These are phyloP conservation scores for Myotis davidii DNA, from an alignment of 2,113 vertebrate species.

Conservation along the genomic window DNA sequence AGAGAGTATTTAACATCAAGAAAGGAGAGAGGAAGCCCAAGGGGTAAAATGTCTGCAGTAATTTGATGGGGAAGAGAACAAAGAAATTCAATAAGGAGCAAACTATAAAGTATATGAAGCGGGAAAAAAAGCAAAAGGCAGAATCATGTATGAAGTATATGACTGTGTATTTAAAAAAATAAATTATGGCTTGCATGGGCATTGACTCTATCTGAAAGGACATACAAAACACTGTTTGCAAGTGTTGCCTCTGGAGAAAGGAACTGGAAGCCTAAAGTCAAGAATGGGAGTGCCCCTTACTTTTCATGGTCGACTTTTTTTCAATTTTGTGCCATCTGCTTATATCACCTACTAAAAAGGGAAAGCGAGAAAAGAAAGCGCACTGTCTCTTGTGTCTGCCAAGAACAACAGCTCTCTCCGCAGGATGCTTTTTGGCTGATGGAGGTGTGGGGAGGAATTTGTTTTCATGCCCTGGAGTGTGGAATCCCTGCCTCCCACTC, in stretches of 20 bases:
- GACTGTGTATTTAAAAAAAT: neutral
- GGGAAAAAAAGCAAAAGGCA: neutral
- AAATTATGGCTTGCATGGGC: neutral
- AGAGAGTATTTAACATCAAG: neutral
- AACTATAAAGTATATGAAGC: neutral
- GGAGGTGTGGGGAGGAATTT: neutral
- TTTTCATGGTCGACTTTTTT: neutral
- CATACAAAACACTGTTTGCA: neutral
- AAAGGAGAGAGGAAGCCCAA: neutral
- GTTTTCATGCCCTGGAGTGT: slow-evolving; percentile 11
- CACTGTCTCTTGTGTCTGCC: neutral
- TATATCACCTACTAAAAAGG: neutral
- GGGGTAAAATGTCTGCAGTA: neutral
- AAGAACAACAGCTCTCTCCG: slow-evolving; percentile 6
- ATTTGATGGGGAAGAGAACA: neutral
- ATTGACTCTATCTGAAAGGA: neutral
- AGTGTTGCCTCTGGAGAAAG: neutral
- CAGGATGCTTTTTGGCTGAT: neutral
- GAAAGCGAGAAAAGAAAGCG: neutral
- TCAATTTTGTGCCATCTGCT: too few relatives aligned
- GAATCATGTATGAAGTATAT: neutral
- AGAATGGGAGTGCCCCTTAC: neutral
- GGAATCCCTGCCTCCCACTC: slow-evolving; percentile 45
- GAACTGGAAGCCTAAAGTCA: neutral
- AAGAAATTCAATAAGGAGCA: neutral